phyloP scores from a whole-genome alignment of 2,888 invertebrate species.

The Drosophila recens region DNA sequence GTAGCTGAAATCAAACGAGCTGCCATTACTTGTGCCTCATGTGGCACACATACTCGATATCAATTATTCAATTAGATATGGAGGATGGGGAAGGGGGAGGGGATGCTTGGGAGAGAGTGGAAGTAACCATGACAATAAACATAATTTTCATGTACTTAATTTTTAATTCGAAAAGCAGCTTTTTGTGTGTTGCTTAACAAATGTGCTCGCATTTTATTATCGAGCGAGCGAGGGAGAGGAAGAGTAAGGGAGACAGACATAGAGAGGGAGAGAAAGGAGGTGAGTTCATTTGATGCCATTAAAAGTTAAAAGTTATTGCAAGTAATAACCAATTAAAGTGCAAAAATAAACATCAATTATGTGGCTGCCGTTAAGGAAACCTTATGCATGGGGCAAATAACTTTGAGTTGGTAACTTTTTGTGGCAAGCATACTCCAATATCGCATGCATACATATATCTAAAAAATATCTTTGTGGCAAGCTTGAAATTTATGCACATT shows the following conservation, averaged over 20 bases:
- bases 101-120: neutral
- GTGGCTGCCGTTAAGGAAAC: conserved; percentile 9
- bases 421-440: conserved; percentile 14
- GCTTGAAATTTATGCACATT: conserved; percentile 64
- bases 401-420: conserved; percentile 23
- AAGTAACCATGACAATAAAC: conserved; percentile 41
- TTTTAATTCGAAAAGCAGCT: conserved; percentile 53
- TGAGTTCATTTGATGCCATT: conserved; percentile 30
- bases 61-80: conserved; percentile 55
- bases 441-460: neutral
- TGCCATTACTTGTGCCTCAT: conserved; percentile 41
- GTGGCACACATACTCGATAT: conserved; percentile 32
- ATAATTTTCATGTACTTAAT: conserved; percentile 40
- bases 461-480: conserved; percentile 39
- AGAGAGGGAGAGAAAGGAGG: neutral
- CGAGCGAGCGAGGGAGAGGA: neutral
- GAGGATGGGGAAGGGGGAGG: neutral
- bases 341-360: conserved; percentile 78
- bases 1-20: conserved; percentile 38
- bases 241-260: neutral
- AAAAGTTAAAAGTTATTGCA: conserved; percentile 64
- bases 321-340: conserved; percentile 78
- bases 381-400: conserved; percentile 21
- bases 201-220: conserved; percentile 23
- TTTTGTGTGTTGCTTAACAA: conserved; percentile 22